Conservation (phyloP, 2,888 invertebrate species). For the Leptinotarsa peninsularis region DNA sequence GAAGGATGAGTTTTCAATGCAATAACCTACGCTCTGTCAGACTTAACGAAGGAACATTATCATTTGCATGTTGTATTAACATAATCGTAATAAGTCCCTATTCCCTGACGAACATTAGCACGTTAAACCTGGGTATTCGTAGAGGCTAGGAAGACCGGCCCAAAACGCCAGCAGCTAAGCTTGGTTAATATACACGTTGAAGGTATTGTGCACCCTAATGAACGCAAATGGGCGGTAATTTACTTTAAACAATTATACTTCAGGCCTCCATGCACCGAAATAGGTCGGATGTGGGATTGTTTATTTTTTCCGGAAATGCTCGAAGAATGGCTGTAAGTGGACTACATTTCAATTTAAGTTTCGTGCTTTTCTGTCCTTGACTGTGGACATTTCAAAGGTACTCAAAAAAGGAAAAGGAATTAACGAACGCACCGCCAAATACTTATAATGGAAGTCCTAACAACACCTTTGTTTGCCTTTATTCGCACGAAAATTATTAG, state of each 20-base stretch:
- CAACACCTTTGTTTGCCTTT: too few species aligned
- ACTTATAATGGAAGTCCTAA: too few species aligned
- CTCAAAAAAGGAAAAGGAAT: neutral
- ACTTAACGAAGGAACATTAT: slow-evolving; percentile 39
- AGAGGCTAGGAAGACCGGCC: slow-evolving; percentile 26
- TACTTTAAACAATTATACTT: slow-evolving; percentile 44
- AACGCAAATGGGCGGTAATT: slow-evolving; percentile 46
- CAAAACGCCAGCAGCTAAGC: slow-evolving; percentile 42
- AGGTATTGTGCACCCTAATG: slow-evolving; percentile 47
- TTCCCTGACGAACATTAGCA: slow-evolving; percentile 56
- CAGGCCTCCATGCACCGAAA: slow-evolving; percentile 30
- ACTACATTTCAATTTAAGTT: slow-evolving; percentile 13
- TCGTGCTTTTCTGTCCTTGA: slow-evolving; percentile 11
- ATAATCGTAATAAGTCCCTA: slow-evolving; percentile 60
- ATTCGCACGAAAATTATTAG: too few species aligned
- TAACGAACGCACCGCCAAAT: neutral
- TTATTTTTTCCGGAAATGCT: slow-evolving; percentile 36
- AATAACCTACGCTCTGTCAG: slow-evolving; percentile 5
- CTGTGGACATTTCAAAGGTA: neutral
- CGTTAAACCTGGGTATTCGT: slow-evolving; percentile 47
- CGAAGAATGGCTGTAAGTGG: slow-evolving; percentile 12
- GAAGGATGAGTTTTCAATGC: neutral
- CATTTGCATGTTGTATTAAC: slow-evolving; percentile 56
- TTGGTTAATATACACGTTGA: slow-evolving; percentile 41
- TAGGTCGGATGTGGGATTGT: slow-evolving; percentile 34